Evolutionary conservation across 2,797 vertebrate genomes (phyloP), one percentile per base, ranked within the genome.

Genomic region (Aselliscus stoliczkanus): DNA sequence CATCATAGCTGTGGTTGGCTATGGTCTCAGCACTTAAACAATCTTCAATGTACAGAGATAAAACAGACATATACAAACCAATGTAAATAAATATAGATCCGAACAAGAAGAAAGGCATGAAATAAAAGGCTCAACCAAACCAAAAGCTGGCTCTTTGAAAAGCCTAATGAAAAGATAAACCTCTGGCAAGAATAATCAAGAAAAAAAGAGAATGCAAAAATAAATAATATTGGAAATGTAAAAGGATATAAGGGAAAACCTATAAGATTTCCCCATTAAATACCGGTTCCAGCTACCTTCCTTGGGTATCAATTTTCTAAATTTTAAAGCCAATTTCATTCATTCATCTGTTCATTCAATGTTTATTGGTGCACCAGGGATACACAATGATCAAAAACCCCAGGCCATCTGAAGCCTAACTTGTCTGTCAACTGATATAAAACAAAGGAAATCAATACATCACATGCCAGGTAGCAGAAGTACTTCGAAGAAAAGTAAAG

Each of bases 141-240:
- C 81, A 89, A 96, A 95, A 93, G 20, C 79, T 81, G 65, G 54
- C 73, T 88, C 73, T 94, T 94, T 96, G 85, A 93, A 96, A 96
- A 94, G 77, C 10, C 54, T 75, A 94, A 95, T 91, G 80, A 93
- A 96, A 95, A 97, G 93, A 94, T 96, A 96, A 97, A 95, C 73
- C 52, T 95, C 85, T 90, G 54, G 87, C 4, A 70, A 90, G 77
- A 93, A 95, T 77, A 94, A 94, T 95, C 58, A 95, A 85, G 70
- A 20, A 44, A 83, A 56, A 82, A 90, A 37, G 17, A 88, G n/a
- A 93, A 81, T 12, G 44, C 23, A 73, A 95, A 94, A 93, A 58
- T 67, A 91, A 92, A 70, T 70, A 76, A 93, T 64, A 90, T 34
- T 85, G 58, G 54, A 96, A 83, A 91, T 70, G n/a, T 86, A 79